These are phyloP conservation scores for Adoxophyes honmai DNA, from an alignment of 1,140 invertebrate genomes.

Conservation along the genomic window DNA sequence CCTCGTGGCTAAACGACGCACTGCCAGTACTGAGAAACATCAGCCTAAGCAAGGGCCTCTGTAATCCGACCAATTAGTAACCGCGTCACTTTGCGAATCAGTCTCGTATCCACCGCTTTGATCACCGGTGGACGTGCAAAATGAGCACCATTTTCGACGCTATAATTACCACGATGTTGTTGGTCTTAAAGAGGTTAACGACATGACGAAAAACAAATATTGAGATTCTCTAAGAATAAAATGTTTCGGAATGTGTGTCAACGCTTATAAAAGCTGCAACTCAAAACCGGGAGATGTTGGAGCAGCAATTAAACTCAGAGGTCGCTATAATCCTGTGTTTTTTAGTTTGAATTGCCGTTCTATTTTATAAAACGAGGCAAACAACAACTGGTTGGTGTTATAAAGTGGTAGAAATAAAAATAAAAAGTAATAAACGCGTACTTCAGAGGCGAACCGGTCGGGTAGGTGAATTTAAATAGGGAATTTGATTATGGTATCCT, in stretches of 20 bases:
- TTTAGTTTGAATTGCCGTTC: not conserved
- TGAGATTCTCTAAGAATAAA: conserved; percentile 51
- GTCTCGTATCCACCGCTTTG: conserved; percentile 45
- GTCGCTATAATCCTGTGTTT: not conserved
- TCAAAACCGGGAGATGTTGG: conserved; percentile 38
- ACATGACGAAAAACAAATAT: conserved; percentile 38
- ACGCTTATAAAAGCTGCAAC: conserved; percentile 46
- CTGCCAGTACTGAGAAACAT: conserved; percentile 19
- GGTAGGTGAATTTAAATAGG: too few relatives aligned
- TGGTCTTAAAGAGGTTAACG: conserved; percentile 55
- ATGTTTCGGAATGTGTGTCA: conserved; percentile 45
- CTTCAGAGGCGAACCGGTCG: too few relatives aligned
- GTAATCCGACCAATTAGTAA: conserved; percentile 63
- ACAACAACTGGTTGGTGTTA: not conserved
- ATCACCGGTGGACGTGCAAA: conserved; percentile 51
- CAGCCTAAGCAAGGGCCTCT: conserved; percentile 29
- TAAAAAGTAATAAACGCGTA: too few relatives aligned
- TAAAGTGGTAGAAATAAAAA: not conserved
- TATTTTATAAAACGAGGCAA: not conserved
- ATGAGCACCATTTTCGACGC: conserved; percentile 53
- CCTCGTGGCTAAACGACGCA: conserved; percentile 18
- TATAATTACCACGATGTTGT: conserved; percentile 44
- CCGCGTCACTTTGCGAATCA: conserved; percentile 49
- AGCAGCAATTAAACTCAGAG: conserved; percentile 34
- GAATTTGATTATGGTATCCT: too few relatives aligned